Evolutionary conservation across 2,888 invertebrate genomes (phyloP), one percentile per base, ranked within the genome.

Genomic region (Petrolisthes manimaculis): DNA sequence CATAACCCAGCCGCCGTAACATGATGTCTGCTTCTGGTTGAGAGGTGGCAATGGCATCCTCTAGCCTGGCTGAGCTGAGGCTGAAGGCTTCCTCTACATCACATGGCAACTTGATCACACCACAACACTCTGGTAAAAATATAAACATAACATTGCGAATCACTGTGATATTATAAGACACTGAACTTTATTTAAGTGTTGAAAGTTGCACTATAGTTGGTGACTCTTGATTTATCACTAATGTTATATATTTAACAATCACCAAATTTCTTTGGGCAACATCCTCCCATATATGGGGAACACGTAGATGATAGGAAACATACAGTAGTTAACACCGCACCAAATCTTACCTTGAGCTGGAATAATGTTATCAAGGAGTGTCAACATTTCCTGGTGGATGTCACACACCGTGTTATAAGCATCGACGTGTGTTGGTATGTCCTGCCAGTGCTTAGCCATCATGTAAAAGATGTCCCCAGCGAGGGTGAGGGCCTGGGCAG

Each of bases 1-100:
- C 96, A 91, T 97, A 97, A 5, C 97, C 98, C 77, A 96, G 93
- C 4, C 96, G 93, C 0, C 95, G 93, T 37, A 96, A 92, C 92
- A 95, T 95, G 81, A 93, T 93, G n/a, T 91, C 91, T 21, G 93
- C 94, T 5, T 93, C 92, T 9, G 93, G 93, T 4, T 94, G 94
- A 51, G 94, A 92, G 4, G 93, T 93, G 5, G 74, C 21, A 67
- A 96, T 92, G 0, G 96, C 96, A 89, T 94, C 94, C 77, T 95
- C 94, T 93, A 97, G 97, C 93, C 96, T 95, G 67, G 94, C 93
- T 91, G 95, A 95, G 86, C 96, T 95, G 0, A 93, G 92, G 84
- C 94, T 90, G 93, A 97, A 94, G 81, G 96, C 95, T n/a, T 95
- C 94, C 91, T 95, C 95, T 77, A 95, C 88, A 80, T 90, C 90